phyloP scores from a whole-genome alignment of 2,888 invertebrate species.

The Microctonus brassicae region DNA sequence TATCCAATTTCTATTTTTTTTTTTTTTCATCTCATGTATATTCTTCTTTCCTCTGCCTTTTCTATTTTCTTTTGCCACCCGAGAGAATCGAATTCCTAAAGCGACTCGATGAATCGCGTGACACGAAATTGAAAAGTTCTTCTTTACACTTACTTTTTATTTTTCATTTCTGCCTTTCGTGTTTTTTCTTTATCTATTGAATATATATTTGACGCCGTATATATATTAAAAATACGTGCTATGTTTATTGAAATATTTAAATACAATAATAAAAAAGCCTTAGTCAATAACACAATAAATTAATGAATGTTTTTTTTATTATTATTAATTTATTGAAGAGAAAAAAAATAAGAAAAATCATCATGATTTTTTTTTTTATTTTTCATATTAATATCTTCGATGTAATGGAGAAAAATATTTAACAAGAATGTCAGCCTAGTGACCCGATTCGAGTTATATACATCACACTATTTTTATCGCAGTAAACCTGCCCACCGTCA shows the following conservation, averaged over 20 bases:
- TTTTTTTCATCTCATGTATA: not conserved
- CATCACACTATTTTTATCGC: slow-evolving; percentile 66
- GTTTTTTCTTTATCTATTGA: not conserved
- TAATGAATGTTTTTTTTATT: no score
- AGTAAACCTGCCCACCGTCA: slow-evolving; percentile 53
- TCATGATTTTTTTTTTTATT: no score
- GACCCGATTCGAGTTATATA: slow-evolving; percentile 64
- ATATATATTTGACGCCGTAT: not conserved
- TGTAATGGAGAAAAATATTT: not conserved
- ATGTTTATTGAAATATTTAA: not conserved
- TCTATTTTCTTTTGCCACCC: slow-evolving; percentile 19
- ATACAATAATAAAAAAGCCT: not conserved
- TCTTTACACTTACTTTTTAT: not conserved
- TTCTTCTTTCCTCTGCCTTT: not conserved
- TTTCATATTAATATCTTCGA: not conserved
- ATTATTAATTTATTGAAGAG: not conserved
- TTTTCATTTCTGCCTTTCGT: not conserved
- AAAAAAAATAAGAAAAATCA: not conserved
- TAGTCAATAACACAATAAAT: not conserved
- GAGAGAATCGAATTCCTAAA: slow-evolving; percentile 20
- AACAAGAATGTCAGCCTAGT: slow-evolving; percentile 61
- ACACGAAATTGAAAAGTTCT: slow-evolving; percentile 14
- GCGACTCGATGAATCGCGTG: slow-evolving; percentile 8
- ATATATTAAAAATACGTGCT: not conserved
- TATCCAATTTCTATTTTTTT: no score